Conservation (phyloP, 2,797 vertebrate species). For the Tokudaia muenninki region DNA sequence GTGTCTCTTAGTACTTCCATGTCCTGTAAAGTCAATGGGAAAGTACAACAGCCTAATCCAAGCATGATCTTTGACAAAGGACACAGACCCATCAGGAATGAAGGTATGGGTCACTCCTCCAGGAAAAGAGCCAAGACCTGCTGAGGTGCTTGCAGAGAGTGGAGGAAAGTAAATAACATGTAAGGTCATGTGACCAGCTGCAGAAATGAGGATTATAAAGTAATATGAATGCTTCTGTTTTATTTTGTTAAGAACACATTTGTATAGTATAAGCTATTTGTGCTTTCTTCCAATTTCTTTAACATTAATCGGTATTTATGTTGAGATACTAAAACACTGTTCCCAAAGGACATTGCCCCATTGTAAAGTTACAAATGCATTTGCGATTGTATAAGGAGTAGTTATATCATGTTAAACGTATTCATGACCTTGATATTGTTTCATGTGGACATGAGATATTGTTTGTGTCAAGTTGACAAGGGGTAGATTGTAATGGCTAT, state of each 20-base stretch:
- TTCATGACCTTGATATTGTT: neutral
- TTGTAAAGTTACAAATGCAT: neutral
- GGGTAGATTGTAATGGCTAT: neutral
- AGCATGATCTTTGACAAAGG: neutral
- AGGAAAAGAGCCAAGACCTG: neutral
- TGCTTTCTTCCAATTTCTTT: neutral
- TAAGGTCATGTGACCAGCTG: too few relatives aligned
- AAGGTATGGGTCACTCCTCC: neutral
- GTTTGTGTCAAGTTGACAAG: neutral
- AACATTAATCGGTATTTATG: neutral
- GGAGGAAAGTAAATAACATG: too few relatives aligned
- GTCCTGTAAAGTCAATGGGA: neutral
- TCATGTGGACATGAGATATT: neutral
- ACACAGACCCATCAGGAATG: neutral
- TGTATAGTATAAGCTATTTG: neutral
- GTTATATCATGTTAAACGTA: neutral
- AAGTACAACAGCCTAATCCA: neutral
- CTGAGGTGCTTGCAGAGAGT: neutral
- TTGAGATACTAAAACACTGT: neutral
- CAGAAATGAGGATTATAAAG: neutral
- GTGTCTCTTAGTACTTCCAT: too few relatives aligned
- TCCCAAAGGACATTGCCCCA: neutral
- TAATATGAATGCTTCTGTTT: neutral
- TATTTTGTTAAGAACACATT: neutral
- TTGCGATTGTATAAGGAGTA: neutral